A percentile compares a stretch with the other conserved stretches of the same genome.
phyloP scores from a whole-genome alignment of 1,140 invertebrate genomes.

The Drosophila micromelanica region DNA sequence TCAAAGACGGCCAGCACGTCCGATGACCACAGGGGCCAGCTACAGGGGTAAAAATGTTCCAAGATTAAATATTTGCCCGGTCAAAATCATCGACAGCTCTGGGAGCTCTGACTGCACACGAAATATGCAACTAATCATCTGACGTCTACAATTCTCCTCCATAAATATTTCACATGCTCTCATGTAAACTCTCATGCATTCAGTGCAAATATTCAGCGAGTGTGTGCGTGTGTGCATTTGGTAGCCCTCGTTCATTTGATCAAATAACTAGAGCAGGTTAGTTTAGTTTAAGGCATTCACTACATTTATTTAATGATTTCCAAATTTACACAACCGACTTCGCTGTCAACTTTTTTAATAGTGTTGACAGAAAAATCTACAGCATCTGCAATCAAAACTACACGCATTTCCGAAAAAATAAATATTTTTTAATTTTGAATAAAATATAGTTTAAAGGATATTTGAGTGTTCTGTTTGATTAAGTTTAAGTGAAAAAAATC shows the following conservation, averaged over 20 bases:
- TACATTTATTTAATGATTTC: slow-evolving; percentile 3
- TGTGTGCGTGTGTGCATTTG: slow-evolving; percentile 10
- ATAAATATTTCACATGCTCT: slow-evolving; percentile 78
- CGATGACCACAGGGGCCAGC: not conserved
- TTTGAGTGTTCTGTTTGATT: too few relatives aligned
- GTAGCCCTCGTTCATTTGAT: slow-evolving; percentile 26
- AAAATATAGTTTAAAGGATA: too few relatives aligned
- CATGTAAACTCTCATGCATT: slow-evolving; percentile 56
- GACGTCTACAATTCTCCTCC: slow-evolving; percentile 60
- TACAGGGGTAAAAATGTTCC: slow-evolving; percentile 53
- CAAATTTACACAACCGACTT: not conserved
- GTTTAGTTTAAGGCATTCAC: not conserved
- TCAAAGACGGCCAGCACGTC: slow-evolving; percentile 55
- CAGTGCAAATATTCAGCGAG: slow-evolving; percentile 62
- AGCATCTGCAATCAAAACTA: not conserved
- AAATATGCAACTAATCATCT: slow-evolving; percentile 79
- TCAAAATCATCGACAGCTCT: slow-evolving; percentile 65
- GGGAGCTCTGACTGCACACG: slow-evolving; percentile 38
- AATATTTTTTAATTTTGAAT: too few relatives aligned
- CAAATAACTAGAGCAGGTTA: slow-evolving; percentile 2
- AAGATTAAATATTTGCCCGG: slow-evolving; percentile 78
- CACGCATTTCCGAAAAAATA: not conserved
- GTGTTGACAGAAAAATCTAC: not conserved
- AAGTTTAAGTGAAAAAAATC: slow-evolving; percentile 9
- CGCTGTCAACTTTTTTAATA: slow-evolving; percentile 8